phyloP scores from a whole-genome alignment of 2,888 invertebrate genomes.

The Lepas anatifera region DNA sequence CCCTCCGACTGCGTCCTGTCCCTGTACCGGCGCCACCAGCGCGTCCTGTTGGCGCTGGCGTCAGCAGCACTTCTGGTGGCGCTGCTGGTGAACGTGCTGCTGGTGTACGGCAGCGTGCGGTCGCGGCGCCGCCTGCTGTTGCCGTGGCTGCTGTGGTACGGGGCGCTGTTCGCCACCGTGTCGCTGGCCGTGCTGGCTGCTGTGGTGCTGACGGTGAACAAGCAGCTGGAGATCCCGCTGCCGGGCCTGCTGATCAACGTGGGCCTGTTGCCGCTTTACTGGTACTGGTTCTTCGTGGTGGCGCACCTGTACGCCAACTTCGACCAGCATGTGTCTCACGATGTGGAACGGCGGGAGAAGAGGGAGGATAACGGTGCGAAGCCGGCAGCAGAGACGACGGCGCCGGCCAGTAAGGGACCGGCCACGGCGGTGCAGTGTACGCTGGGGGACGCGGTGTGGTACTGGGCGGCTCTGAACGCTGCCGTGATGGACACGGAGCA shows the following conservation, averaged over 20 bases:
- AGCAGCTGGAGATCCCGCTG: background rate
- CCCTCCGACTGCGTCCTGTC: background rate
- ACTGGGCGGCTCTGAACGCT: constrained; percentile 2
- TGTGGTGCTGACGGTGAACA: background rate
- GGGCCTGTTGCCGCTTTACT: background rate
- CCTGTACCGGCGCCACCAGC: background rate
- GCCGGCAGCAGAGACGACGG: background rate
- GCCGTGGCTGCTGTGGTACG: background rate
- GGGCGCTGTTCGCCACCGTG: background rate
- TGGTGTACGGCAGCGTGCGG: background rate
- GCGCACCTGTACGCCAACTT: background rate
- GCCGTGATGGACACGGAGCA: background rate
- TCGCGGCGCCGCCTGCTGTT: background rate
- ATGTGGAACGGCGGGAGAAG: background rate
- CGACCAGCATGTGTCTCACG: background rate
- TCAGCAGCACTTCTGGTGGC: background rate
- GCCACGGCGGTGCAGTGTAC: background rate
- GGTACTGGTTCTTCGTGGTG: background rate
- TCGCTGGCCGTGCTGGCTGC: background rate
- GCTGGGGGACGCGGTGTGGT: background rate
- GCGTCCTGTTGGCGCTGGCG: background rate
- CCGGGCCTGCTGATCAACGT: background rate
- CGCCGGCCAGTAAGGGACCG: background rate
- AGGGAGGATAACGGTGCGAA: background rate
- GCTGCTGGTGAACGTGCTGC: background rate